Evolutionary conservation across 2,888 invertebrate species (phyloP).

Genomic region (Thymelicus sylvestris): DNA sequence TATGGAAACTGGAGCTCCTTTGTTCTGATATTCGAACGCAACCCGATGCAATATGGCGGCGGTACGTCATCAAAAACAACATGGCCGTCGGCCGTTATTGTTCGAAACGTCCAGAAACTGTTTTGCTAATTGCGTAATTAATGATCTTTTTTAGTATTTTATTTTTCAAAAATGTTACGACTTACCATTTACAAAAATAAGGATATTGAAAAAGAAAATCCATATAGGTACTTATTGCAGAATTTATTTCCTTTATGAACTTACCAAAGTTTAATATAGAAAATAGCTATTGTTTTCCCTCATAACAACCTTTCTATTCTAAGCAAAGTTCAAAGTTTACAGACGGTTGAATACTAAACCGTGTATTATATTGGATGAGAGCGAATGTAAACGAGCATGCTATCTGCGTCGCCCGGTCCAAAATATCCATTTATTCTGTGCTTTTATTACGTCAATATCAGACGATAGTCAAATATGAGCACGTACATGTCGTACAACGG

Average conservation of each 20-base stretch:
- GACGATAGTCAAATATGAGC: slow-evolving; percentile 35
- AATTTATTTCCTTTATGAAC: neutral
- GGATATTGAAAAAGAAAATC: slow-evolving; percentile 9
- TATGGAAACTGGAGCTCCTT: slow-evolving; percentile 63
- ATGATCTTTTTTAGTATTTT: too few relatives aligned
- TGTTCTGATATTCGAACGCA: slow-evolving; percentile 60
- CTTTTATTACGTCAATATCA: slow-evolving; percentile 36
- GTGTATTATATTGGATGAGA: slow-evolving; percentile 31
- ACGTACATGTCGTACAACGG: slow-evolving; percentile 25
- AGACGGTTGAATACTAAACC: slow-evolving; percentile 33
- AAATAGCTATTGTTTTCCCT: slow-evolving; percentile 19
- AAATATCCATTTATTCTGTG: slow-evolving; percentile 37
- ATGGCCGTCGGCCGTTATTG: slow-evolving; percentile 72
- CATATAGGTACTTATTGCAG: neutral
- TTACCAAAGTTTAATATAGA: slow-evolving; percentile 14
- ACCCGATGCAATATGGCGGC: slow-evolving; percentile 62
- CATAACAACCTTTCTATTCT: slow-evolving; percentile 22
- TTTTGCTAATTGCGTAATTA: neutral
- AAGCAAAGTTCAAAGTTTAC: slow-evolving; percentile 34
- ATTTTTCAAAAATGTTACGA: too few relatives aligned
- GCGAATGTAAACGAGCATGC: slow-evolving; percentile 28
- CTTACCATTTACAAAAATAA: too few relatives aligned
- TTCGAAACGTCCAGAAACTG: slow-evolving; percentile 51
- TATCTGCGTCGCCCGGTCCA: slow-evolving; percentile 31
- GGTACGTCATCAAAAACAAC: slow-evolving; percentile 70